Base-by-base conservation (phyloP, 2,797 vertebrate genomes). In the Bufotes viridis region DNA sequence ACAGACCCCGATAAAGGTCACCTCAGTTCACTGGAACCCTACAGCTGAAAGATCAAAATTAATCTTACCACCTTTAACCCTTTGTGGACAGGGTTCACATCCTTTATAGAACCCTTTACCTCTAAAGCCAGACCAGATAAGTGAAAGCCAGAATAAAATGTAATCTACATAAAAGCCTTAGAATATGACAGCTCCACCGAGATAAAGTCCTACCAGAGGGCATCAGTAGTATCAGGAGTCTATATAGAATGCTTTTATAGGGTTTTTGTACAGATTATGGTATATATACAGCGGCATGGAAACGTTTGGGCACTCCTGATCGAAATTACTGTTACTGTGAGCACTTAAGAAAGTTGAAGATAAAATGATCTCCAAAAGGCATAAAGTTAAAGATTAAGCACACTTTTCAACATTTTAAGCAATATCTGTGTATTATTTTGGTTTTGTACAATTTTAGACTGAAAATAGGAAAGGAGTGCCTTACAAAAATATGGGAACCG, bases 21-120 rank as follows among this genome's bases (percentile, higher is more conserved):
- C 89, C 91, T 89, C 89, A 82, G 90, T 94, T 94, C 91, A 93
- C 91, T 91, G 92, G 92, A 94, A 94, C 94, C 92, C 91, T 92
- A 94, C 93, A 93, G 94, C 93, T 94, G 92, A 90, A 93, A 91
- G 94, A 91, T 61, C 0, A 78, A 91, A 92, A 92, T 92, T 90
- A 60, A 80, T 60, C 67, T 11, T 74, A 55, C 18, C 42, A 88
- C 82, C 75, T 79, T 78, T 88, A 84, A 84, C 81, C 65, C 81
- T 84, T 83, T n/a, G 51, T 22, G 57, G 49, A 69, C 58, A 60
- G 51, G 26, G 61, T 12, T 70, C 69, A 82, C 69, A 82, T 51
- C 20, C 29, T 65, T 65, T 81, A 26, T 1, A 49, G 7, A 86
- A 79, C 53, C 24, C 75, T 34, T 63, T 9, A 55, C 55, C 61